Conservation (phyloP, 1,140 invertebrate species). For the Polyergus mexicanus region DNA sequence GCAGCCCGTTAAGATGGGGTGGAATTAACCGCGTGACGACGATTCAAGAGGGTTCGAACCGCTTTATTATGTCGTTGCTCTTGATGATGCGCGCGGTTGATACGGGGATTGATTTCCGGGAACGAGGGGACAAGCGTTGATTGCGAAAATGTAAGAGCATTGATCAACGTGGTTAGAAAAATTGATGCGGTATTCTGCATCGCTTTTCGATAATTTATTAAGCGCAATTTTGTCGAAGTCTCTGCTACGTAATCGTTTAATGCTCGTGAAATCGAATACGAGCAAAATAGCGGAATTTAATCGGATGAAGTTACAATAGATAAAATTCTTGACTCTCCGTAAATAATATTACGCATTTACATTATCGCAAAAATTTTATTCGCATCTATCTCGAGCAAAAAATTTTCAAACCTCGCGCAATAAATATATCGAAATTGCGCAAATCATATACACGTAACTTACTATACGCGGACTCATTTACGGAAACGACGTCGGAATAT, state of each 20-base stretch:
- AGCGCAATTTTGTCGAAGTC: slow-evolving; percentile 21
- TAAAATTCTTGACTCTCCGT: neutral
- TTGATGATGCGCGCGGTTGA: slow-evolving; percentile 2
- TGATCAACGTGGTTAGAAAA: slow-evolving; percentile 28
- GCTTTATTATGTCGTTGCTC: slow-evolving; percentile 49
- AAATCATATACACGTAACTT: slow-evolving; percentile 10
- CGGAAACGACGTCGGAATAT: slow-evolving; percentile 70
- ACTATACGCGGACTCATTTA: slow-evolving; percentile 60
- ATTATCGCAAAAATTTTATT: neutral
- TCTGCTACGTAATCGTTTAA: slow-evolving; percentile 10
- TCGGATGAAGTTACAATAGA: neutral
- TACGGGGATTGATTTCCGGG: slow-evolving; percentile 32
- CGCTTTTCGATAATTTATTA: slow-evolving; percentile 36
- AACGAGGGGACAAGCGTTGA: slow-evolving; percentile 28
- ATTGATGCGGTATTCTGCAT: slow-evolving; percentile 18
- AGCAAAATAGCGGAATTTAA: neutral
- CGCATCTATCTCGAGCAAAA: neutral
- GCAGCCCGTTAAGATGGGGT: slow-evolving; percentile 21
- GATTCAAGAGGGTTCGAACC: neutral
- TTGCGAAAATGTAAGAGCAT: slow-evolving; percentile 36
- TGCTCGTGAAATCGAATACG: neutral
- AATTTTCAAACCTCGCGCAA: neutral
- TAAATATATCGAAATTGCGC: neutral
- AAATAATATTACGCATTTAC: neutral
- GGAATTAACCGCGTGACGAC: slow-evolving; percentile 47